Base-by-base conservation (phyloP, 2,113 vertebrate species). In the Callipepla squamata region DNA sequence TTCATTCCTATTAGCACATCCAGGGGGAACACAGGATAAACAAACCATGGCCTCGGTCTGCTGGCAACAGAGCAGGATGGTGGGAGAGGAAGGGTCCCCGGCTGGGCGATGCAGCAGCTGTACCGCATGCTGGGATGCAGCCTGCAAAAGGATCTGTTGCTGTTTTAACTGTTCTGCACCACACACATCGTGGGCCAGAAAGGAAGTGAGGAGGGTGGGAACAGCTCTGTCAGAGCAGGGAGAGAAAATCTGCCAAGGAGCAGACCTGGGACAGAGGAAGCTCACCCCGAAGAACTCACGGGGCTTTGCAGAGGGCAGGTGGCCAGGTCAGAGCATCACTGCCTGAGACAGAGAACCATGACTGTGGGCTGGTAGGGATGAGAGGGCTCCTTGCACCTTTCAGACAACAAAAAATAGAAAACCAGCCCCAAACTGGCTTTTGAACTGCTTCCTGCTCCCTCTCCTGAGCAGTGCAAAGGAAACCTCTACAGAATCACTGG, bases 1-100 rank as follows among this genome's bases (percentile, higher is more conserved):
- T 92, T 74, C 36, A 69, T n/a, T 95, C 61, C 61, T 87, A 62
- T 66, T 70, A 81, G 65, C 26, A 62, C 51, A 89, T 50, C 48
- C 48, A 68, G 45, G n/a, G 23, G 55, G 17, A 66, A 93, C 51
- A 38, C 16, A 59, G 57, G 79, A 85, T 34, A 87, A 91, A 75
- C 32, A 76, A 75, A 65, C 19, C 2, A 0, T 42, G 58, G 51
- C 53, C 58, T 87, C 51, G 53, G 38, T 21, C 74, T 75, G 47
- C 57, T 81, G 78, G 47, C 59, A 45, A 67, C 30, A 80, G n/a
- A 66, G 50, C n/a, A 70, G 90, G 68, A 48, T n/a, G 87, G 68
- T 0, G 0, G 10, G 30, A 66, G 73, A 92, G 66, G 57, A 81
- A 1, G 4, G 12, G 55, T 16, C 44, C 69, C 69, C 57, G n/a